Evolutionary conservation across 2,113 vertebrate genomes (phyloP).

Genomic region (Herpailurus yagouaroundi): DNA sequence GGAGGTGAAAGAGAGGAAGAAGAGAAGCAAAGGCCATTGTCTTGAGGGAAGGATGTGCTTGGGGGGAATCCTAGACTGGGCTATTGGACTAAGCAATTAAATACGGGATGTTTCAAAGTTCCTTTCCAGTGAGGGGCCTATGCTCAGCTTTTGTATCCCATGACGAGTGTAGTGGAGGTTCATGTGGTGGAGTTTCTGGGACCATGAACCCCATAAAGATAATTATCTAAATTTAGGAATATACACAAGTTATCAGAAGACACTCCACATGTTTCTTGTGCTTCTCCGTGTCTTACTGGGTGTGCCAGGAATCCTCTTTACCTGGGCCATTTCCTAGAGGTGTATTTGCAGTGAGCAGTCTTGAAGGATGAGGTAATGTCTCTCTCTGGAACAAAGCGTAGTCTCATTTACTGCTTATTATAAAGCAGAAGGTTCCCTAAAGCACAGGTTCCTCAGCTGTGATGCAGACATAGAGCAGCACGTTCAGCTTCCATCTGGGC

Average conservation of each 20-base stretch:
- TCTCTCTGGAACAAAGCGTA: background rate
- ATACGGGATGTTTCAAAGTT: background rate
- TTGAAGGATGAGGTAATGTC: background rate
- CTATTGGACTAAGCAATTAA: background rate
- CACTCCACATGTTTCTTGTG: background rate
- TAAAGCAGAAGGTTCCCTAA: background rate
- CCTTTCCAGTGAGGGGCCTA: background rate
- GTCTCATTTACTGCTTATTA: background rate
- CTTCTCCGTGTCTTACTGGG: background rate
- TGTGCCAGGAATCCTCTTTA: background rate
- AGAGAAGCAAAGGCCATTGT: background rate
- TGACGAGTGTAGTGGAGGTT: background rate
- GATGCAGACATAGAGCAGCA: background rate
- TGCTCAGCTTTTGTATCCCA: background rate
- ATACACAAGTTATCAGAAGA: background rate
- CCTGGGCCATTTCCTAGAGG: background rate
- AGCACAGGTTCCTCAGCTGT: background rate
- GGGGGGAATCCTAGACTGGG: background rate
- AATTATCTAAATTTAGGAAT: background rate
- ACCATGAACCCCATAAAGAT: background rate
- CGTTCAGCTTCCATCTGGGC: fast-evolving
- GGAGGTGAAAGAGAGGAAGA: background rate
- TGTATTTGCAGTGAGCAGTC: background rate
- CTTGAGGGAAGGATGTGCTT: background rate
- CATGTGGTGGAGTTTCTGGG: background rate